Evolutionary conservation across 2,797 vertebrate genomes (phyloP).

Genomic region (Cossypha dichroa): DNA sequence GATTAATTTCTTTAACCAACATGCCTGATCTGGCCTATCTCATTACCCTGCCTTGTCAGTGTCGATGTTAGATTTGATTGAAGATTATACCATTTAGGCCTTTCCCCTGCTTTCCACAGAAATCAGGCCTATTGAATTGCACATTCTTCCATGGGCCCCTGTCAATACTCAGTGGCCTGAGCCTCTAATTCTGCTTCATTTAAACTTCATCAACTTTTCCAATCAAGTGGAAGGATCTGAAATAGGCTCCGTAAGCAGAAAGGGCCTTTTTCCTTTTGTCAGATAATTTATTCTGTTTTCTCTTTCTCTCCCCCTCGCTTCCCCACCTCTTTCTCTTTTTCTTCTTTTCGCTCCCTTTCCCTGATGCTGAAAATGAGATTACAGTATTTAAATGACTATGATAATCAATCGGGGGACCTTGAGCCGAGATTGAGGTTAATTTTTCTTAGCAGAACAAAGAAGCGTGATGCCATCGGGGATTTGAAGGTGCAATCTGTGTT

Average conservation of each 20-base stretch:
- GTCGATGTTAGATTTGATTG: slow-evolving; percentile 93
- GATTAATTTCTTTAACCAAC: slow-evolving; percentile 88
- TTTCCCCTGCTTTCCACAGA: slow-evolving; percentile 70
- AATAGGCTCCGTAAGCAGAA: slow-evolving; percentile 84
- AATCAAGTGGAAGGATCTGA: slow-evolving; percentile 97
- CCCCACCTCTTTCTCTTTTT: slow-evolving; percentile 74
- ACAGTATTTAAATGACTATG: slow-evolving; percentile 99
- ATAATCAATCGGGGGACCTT: slow-evolving; percentile 89
- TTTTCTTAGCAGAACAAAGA: slow-evolving; percentile 87
- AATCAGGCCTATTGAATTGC: slow-evolving; percentile 65
- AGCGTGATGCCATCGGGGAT: slow-evolving; percentile 71
- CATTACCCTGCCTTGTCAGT: slow-evolving; percentile 94
- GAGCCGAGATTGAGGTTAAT: slow-evolving; percentile 85
- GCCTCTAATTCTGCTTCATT: slow-evolving; percentile 99
- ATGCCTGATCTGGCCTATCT: slow-evolving; percentile 90
- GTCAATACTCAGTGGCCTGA: slow-evolving; percentile 85
- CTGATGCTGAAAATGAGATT: slow-evolving; percentile 99
- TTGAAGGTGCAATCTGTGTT: slow-evolving; percentile 75
- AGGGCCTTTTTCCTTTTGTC: slow-evolving; percentile 84
- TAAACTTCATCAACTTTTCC: slow-evolving; percentile 99
- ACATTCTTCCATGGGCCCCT: slow-evolving; percentile 82
- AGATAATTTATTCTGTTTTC: slow-evolving; percentile 82
- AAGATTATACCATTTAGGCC: slow-evolving; percentile 98
- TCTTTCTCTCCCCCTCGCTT: slow-evolving; percentile 53
- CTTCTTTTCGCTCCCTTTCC: slow-evolving; percentile 79